A percentile compares a stretch with the other conserved stretches of the same genome.
phyloP scores from a whole-genome alignment of 1,140 invertebrate species.

The Phymorhynchus buccinoides region DNA sequence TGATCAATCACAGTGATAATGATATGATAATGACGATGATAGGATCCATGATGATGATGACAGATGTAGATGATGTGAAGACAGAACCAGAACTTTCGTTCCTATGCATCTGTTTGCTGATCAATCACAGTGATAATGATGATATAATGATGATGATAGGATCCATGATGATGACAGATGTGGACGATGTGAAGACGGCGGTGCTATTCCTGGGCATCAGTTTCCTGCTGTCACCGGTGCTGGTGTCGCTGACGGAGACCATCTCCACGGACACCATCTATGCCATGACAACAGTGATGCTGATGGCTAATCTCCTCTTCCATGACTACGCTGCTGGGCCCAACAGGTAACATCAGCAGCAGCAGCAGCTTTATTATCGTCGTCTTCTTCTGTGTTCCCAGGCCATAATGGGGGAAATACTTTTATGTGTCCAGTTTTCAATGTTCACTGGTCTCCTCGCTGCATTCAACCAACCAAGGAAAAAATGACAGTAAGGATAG shows the following conservation, averaged over 20 bases:
- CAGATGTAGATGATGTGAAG: no score
- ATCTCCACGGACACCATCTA: slow-evolving; percentile 98
- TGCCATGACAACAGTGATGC: slow-evolving; percentile 89
- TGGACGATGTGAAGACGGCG: slow-evolving; percentile 70
- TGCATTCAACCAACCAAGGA: no score
- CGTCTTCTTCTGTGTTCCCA: no score
- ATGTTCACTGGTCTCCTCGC: no score
- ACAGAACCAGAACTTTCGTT: no score
- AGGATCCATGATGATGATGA: slow-evolving; percentile 19
- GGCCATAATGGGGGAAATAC: no score
- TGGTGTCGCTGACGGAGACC: slow-evolving; percentile 95
- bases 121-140: neutral
- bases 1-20: neutral
- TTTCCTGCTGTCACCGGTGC: slow-evolving; percentile 88
- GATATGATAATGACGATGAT: neutral
- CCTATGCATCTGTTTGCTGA: no score
- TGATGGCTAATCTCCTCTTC: slow-evolving; percentile 88
- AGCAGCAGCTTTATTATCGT: no score
- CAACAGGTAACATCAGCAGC: slow-evolving; percentile 75
- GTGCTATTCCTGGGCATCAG: slow-evolving; percentile 86
- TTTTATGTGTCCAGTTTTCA: no score
- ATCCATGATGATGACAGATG: slow-evolving; percentile 44
- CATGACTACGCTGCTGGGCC: slow-evolving; percentile 83
- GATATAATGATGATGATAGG: neutral
- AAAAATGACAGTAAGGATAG: no score